Evolutionary conservation across 2,113 vertebrate species (phyloP), one percentile per base, ranked within the genome.

Genomic region (Petrocephalus zakoni): DNA sequence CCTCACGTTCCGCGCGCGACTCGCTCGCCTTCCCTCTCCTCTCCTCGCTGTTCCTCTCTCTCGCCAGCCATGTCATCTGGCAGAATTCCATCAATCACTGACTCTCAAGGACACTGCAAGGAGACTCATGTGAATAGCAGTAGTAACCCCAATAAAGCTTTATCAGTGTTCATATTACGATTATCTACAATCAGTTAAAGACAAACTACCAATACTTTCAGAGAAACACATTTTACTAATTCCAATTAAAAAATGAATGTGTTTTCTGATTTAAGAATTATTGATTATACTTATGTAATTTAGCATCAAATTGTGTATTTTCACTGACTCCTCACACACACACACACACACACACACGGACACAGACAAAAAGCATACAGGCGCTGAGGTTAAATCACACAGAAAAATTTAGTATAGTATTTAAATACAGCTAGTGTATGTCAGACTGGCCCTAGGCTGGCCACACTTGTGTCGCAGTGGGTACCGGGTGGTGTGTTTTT

Each of bases 1-100:
- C 91, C 88, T 84, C 92, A 81, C 87, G 51, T n/a, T 82, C 78
- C 58, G 93, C 94, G 94, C 93, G 46, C 85, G 25, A 13, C 72
- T 78, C 13, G 34, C 58, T 46, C 58, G 7, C 25, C 13, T 51
- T 29, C 58, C 56, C 9, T 58, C 34, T 15, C 37, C 6, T 34
- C 4, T 47, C 81, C 81, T 83, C 22, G 17, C 22, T 17, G 15
- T 47, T 47, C 46, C 37, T 83, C 81, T 83, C 81, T 47, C 81
- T 49, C 19, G 37, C 87, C 42, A 37, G 47, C 55, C 68, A n/a
- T 83, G 81, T 83, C 46, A 49, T n/a, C 37, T 47, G 81, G 37
- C 46, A 47, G 37, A 22, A 49, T 83, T 42, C 81, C 81, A 83
- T 83, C 81, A 83, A 83, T 83, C 81, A 83, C 81, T 25, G 81